Conservation (phyloP, 2,113 vertebrate genomes). For the Hippocampus guttulatus region DNA sequence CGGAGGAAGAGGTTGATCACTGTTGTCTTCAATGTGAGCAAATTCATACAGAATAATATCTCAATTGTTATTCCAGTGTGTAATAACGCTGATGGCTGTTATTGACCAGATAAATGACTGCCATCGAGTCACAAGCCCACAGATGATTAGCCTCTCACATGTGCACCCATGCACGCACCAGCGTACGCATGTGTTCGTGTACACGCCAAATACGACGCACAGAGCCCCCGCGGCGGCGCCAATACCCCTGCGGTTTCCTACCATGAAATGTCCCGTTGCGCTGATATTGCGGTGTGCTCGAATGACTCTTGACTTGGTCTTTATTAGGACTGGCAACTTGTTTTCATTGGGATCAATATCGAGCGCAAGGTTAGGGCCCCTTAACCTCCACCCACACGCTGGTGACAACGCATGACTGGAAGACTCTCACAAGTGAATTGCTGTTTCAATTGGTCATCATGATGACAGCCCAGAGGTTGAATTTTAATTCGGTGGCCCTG, state of each 20-base stretch:
- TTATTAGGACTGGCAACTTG: conserved; percentile 80
- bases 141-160: conserved; percentile 60
- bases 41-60: conserved; percentile 34
- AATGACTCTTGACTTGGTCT: conserved; percentile 77
- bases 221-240: conserved; percentile 44
- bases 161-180: conserved; percentile 53
- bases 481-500: too few relatives aligned
- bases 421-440: neutral
- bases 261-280: conserved; percentile 71
- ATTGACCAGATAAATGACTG: conserved; percentile 65
- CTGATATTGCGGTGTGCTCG: conserved; percentile 74
- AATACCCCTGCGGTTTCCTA: conserved; percentile 54
- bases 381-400: neutral
- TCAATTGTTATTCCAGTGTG: conserved; percentile 31
- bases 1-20: conserved; percentile 28
- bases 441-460: too few relatives aligned
- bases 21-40: conserved; percentile 17
- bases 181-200: conserved; percentile 34
- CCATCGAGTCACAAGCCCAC: conserved; percentile 51
- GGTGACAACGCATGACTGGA: neutral
- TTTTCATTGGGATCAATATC: conserved; percentile 73
- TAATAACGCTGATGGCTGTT: conserved; percentile 48
- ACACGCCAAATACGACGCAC: conserved; percentile 19
- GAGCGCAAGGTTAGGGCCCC: neutral
- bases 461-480: too few relatives aligned